phyloP scores from a whole-genome alignment of 2,113 vertebrate genomes.

The Pseudois nayaur region DNA sequence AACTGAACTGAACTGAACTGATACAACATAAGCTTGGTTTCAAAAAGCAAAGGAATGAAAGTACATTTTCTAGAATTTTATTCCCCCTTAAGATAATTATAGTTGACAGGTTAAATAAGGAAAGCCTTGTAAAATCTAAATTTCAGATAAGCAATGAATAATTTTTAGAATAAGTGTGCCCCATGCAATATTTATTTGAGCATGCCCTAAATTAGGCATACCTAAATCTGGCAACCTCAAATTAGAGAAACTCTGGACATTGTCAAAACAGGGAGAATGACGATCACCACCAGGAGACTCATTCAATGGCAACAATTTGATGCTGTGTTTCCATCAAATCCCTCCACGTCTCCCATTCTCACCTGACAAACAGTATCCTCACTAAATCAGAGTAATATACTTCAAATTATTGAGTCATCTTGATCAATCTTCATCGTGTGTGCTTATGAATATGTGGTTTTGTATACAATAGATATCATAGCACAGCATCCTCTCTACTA shows the following conservation, averaged over 20 bases:
- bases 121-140: neutral
- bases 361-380: neutral
- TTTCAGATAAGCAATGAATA: neutral
- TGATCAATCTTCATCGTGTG: neutral
- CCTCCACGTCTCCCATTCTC: no score
- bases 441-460: conserved; percentile 3
- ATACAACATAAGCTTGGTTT: neutral
- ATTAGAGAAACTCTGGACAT: neutral
- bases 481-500: conserved; percentile 87
- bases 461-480: conserved; percentile 81
- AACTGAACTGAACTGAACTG: no score
- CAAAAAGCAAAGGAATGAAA: neutral
- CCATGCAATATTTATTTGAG: neutral
- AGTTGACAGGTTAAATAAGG: neutral
- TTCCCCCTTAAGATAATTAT: neutral
- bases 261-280: neutral
- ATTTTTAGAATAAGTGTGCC: neutral
- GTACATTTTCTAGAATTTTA: neutral
- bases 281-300: neutral
- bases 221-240: neutral
- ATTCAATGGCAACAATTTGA: neutral
- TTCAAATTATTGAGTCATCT: neutral
- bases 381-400: neutral
- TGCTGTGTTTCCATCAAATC: neutral
- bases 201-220: neutral